Evolutionary conservation across 1,140 invertebrate genomes (phyloP), one percentile per base, ranked within the genome.

Genomic region (Neodiprion pinetum): DNA sequence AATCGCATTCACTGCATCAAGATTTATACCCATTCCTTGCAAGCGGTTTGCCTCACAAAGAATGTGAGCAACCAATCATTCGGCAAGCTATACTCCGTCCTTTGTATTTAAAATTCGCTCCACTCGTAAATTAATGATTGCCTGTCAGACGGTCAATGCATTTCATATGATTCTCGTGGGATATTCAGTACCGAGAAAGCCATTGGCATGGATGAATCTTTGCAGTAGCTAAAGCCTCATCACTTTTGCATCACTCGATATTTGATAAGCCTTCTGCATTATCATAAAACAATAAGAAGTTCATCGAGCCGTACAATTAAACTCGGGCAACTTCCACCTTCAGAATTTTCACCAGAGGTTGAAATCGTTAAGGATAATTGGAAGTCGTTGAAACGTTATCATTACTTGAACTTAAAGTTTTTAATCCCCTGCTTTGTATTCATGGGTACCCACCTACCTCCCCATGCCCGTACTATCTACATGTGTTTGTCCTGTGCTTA

Each of bases 71-170:
- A 61, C 53, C 53, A 61, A 61, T 61, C 11, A 61, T 17, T 61
- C 53, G 53, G n/a, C 53, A 5, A 9, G n/a, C n/a, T 21, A 21
- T 21, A 21, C 17, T 21, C 17, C n/a, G n/a, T 61, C 53, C 53
- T 61, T 61, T 17, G 53, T 5, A 61, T 61, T 61, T 61, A 14
- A 61, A 40, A 40, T 40, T 40, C 28, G 28, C 28, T 40, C 28
- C 28, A 61, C 53, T 61, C 53, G 53, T 61, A 61, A 61, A 61
- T 61, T 17, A 61, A 61, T 61, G n/a, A 61, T 61, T 61, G n/a
- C 53, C n/a, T 61, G 53, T 61, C 53, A 61, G 11, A 61, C 28
- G 28, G 5, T 40, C 28, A 40, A 40, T 40, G 28, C 28, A 40
- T 40, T 40, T 40, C 28, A 40, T 2, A 40, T 40, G 28, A 40